Evolutionary conservation across 2,888 invertebrate genomes (phyloP).

Genomic region (Rhabditoides inermis): DNA sequence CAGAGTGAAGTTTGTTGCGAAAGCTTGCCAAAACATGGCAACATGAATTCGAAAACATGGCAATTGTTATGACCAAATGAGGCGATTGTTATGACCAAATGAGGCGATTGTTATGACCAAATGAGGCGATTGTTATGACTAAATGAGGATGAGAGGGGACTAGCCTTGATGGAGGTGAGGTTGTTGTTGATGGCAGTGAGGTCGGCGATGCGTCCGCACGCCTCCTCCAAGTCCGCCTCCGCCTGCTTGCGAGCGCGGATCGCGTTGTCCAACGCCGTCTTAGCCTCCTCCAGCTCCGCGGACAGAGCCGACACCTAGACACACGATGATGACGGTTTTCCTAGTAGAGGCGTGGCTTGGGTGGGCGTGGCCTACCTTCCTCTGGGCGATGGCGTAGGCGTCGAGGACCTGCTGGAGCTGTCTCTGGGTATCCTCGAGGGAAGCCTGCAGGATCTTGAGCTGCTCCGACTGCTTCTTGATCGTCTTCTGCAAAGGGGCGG

Average conservation of each 20-base stretch:
- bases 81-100: no score
- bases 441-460: conserved; percentile 71
- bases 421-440: conserved; percentile 86
- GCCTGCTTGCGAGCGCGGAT: conserved; percentile 76
- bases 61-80: no score
- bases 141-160: no score
- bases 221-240: conserved; percentile 56
- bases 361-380: conserved; percentile 77
- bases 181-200: conserved; percentile 65
- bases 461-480: conserved; percentile 78
- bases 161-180: no score
- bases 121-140: no score
- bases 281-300: conserved; percentile 68
- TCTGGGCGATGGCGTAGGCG: conserved; percentile 79
- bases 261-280: conserved; percentile 62
- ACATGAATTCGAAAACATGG: no score
- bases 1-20: no score
- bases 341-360: no score
- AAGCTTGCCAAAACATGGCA: no score
- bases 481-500: no score
- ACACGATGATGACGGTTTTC: neutral
- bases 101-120: no score
- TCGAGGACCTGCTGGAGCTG: conserved; percentile 85
- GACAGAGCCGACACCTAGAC: neutral
- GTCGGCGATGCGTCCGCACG: conserved; percentile 1